Evolutionary conservation across 1,140 invertebrate species (phyloP), one percentile per base, ranked within the genome.

Genomic region (Andricus grossulariae): DNA sequence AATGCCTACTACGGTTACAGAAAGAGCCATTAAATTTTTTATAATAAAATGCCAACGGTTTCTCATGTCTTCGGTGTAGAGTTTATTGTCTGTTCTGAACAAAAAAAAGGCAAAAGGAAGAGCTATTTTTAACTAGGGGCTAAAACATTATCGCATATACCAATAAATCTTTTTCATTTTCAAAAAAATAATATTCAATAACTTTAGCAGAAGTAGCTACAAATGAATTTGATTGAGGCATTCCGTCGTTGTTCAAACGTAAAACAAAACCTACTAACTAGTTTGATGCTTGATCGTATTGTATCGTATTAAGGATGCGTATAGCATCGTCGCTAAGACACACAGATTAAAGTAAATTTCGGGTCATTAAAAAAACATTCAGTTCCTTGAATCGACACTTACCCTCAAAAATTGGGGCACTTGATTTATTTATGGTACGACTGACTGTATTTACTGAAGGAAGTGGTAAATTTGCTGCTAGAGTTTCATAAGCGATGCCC

Each of bases 241-340:
- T 76, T 45, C 50, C 70, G 15, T 73, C 15, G 11, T 45, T 45
- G 52, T 76, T 72, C 10, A 80, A 39, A 15, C 54, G 72, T 21
- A 73, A 73, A 19, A 74, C 72, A 55, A 77, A 77, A 15, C 75
- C 78, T 54, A 80, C 51, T 7, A 74, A 15, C 15, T 76, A 45
- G 32, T 80, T 74, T 50, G 74, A 73, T 49, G 15, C 25, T 51
- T 54, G 45, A 74, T 80, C 75, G 49, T 77, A 80, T 55, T 77
- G 78, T 21, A 75, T 51, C 16, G 72, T 52, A 52, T 50, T 21
- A 5, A 32, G 71, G 6, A 82, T 80, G 13, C 78, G 72, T n/a
- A 75, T 80, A 7, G 77, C 80, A 66, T 82, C 78, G 57, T 80
- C 78, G n/a, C 72, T 75, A 2, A 82, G n/a, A 71, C 73, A 77